Base-by-base conservation (phyloP, 2,113 vertebrate species). In the Leptosomus discolor region DNA sequence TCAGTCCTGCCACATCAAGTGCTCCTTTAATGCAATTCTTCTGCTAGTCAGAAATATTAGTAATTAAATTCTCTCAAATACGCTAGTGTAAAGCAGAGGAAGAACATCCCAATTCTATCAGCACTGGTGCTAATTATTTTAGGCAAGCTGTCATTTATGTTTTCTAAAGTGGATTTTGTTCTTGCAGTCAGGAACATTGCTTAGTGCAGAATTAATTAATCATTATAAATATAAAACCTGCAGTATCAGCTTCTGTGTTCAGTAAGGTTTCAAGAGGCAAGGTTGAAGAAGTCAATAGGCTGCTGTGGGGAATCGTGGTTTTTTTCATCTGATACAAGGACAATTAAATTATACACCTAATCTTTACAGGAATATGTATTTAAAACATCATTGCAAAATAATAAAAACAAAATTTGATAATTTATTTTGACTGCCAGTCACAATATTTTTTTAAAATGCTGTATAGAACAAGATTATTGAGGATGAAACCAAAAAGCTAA, bases 201-300 rank as follows among this genome's bases (percentile, higher is more conserved):
- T 98, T 98, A 98, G 98, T 96, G 98, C 98, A 98, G 98, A 98
- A 98, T 98, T 98, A 98, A 98, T 98, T 98, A 98, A 98, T 98
- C 98, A 98, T 98, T 98, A 98, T 98, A 98, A 98, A 98, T 98
- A 98, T 98, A 98, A 98, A 98, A 98, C 98, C 97, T 98, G 98
- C 98, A 98, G 98, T 98, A 98, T 98, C 98, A 98, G 98, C 98
- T 98, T 95, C 97, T 98, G 91, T 54, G 85, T 98, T 98, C 97
- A 96, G 97, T 98, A 98, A 97, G 98, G 97, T 98, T 98, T 98
- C 97, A 98, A 98, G 97, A 98, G 98, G 97, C 98, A 98, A 98
- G 98, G 98, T 98, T 98, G 98, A 98, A 98, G 95, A 97, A 98
- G 98, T 98, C 98, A 98, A 96, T 98, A 98, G 98, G 98, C 97